Conservation (phyloP, 1,140 invertebrate genomes). For the Galleria mellonella region DNA sequence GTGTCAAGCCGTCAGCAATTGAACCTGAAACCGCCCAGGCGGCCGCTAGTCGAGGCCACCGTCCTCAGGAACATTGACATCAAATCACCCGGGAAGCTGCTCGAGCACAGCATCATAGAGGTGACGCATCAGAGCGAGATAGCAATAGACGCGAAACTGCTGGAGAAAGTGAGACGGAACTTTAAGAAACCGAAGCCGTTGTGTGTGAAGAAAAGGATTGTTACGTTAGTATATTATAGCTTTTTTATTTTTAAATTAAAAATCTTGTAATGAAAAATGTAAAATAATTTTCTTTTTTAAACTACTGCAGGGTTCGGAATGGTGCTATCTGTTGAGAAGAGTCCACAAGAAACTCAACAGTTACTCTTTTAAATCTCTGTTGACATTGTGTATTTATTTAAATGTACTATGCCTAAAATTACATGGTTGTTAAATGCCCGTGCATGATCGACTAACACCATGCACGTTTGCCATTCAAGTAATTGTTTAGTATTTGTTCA, state of each 20-base stretch:
- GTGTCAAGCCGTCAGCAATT: slow-evolving; percentile 21
- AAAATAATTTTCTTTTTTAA: too few species aligned
- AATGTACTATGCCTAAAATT: too few species aligned
- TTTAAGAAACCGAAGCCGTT: slow-evolving; percentile 39
- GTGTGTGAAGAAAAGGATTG: slow-evolving; percentile 34
- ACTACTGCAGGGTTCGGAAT: too few species aligned
- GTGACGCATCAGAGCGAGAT: slow-evolving; percentile 3
- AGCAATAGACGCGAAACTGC: slow-evolving; percentile 3
- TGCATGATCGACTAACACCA: too few species aligned
- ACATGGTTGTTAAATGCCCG: too few species aligned
- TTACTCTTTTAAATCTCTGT: too few species aligned
- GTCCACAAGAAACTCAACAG: too few species aligned
- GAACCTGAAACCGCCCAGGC: slow-evolving; percentile 31
- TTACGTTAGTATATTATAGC: slow-evolving; percentile 37
- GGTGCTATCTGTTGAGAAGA: too few species aligned
- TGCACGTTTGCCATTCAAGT: too few species aligned
- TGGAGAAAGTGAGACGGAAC: slow-evolving; percentile 22
- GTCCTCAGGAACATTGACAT: slow-evolving; percentile 11
- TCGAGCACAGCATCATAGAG: slow-evolving; percentile 23
- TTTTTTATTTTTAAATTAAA: not conserved
- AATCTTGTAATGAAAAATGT: too few species aligned
- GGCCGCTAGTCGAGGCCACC: not conserved
- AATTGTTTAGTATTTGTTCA: too few species aligned
- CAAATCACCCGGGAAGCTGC: slow-evolving; percentile 28
- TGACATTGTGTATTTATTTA: too few species aligned